phyloP scores from a whole-genome alignment of 2,113 vertebrate species.

The Perca fluviatilis region DNA sequence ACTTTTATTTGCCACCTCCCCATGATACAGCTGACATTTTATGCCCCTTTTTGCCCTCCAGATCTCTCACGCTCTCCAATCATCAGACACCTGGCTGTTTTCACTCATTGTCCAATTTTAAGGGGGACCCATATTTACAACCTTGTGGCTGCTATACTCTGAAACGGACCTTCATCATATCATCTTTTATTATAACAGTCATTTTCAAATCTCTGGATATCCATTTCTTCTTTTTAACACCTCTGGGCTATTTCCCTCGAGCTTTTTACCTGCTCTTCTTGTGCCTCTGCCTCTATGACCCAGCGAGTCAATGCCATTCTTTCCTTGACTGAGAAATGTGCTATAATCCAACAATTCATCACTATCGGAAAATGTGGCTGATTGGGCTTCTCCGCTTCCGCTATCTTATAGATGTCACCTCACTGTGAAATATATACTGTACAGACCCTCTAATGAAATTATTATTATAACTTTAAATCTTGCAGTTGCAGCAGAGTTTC shows the following conservation, averaged over 20 bases:
- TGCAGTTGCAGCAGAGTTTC: neutral
- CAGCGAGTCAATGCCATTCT: conserved; percentile 19
- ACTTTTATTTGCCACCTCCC: neutral
- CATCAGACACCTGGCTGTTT: neutral
- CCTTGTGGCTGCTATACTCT: neutral
- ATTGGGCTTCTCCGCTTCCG: conserved; percentile 20
- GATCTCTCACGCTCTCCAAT: neutral
- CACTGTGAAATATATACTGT: neutral
- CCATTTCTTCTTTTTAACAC: conserved; percentile 46
- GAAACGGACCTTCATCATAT: neutral
- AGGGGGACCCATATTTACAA: neutral
- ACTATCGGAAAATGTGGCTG: neutral
- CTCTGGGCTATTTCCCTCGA: conserved; percentile 11
- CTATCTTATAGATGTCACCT: neutral
- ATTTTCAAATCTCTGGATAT: conserved; percentile 48
- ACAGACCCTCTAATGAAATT: neutral
- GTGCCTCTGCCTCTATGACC: conserved; percentile 38
- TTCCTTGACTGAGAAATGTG: conserved; percentile 28
- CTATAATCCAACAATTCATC: conserved; percentile 29
- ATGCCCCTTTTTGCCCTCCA: neutral
- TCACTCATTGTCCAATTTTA: conserved; percentile 11
- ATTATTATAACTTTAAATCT: neutral
- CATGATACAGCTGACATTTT: neutral
- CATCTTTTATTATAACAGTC: neutral
- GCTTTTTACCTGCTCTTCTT: conserved; percentile 25